Conservation (phyloP, 2,113 vertebrate genomes). For the Phoxinus phoxinus region DNA sequence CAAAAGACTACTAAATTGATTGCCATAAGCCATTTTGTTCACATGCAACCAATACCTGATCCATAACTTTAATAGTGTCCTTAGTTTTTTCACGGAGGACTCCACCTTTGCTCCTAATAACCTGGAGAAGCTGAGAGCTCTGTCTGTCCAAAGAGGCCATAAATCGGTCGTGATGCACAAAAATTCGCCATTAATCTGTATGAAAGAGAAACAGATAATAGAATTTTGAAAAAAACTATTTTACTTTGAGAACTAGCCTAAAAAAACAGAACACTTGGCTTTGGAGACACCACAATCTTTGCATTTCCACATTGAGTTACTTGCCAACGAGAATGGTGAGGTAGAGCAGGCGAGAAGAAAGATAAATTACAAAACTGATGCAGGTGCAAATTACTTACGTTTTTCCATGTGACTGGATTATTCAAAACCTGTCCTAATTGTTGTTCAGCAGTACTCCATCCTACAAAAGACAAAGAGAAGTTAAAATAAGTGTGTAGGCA, state of each 20-base stretch:
- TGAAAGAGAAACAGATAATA: no score
- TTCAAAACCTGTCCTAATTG: background rate
- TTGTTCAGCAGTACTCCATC: background rate
- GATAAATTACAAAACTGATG: conserved; percentile 9
- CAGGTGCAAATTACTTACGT: background rate
- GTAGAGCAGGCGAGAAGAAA: background rate
- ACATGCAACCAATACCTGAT: background rate
- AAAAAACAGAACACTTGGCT: background rate
- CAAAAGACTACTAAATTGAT: background rate
- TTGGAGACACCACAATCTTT: background rate
- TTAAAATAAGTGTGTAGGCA: no score
- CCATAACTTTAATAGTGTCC: background rate
- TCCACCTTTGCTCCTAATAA: conserved; percentile 17
- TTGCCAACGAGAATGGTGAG: background rate
- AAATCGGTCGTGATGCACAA: no score
- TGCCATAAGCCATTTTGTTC: background rate
- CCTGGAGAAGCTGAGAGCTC: no score
- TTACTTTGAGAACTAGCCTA: background rate
- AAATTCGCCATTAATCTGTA: no score
- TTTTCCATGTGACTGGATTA: conserved; percentile 3
- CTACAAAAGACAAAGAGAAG: background rate
- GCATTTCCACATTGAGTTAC: conserved; percentile 6
- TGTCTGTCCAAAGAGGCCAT: no score
- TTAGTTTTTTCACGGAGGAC: background rate
- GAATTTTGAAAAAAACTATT: no score